Evolutionary conservation across 2,113 vertebrate species (phyloP).

Genomic region (Polyodon spathula): DNA sequence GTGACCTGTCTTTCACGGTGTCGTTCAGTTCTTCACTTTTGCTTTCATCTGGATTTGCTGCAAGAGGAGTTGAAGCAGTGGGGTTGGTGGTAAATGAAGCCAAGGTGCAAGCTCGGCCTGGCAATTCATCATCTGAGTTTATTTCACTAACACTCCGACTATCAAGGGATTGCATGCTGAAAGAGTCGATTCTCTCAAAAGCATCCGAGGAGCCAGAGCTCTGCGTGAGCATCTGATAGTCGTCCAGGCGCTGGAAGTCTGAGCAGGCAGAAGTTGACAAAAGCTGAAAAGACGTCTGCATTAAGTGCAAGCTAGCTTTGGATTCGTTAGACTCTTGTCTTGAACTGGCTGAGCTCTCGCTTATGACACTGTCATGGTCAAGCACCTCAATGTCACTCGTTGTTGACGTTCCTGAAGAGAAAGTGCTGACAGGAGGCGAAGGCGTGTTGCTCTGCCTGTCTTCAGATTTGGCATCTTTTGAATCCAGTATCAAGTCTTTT

Average conservation of each 20-base stretch:
- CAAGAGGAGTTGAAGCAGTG: conserved; percentile 39
- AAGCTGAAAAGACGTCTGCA: conserved; percentile 96
- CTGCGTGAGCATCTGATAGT: conserved; percentile 88
- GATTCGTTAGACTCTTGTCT: conserved; percentile 80
- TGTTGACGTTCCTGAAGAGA: conserved; percentile 95
- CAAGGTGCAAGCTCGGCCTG: conserved; percentile 69
- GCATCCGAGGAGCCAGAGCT: conserved; percentile 90
- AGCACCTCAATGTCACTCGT: conserved; percentile 97
- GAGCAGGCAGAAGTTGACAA: conserved; percentile 81
- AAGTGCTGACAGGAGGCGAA: conserved; percentile 87
- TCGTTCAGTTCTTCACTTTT: conserved; percentile 47
- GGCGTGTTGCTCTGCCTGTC: conserved; percentile 94
- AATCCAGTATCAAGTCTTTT: conserved; percentile 62
- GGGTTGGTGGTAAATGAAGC: conserved; percentile 58
- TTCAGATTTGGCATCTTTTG: conserved; percentile 79
- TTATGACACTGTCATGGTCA: conserved; percentile 93
- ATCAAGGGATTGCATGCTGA: conserved; percentile 91
- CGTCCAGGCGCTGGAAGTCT: conserved; percentile 80
- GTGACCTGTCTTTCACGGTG: conserved; percentile 43
- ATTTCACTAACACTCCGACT: conserved; percentile 95
- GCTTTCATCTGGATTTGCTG: conserved; percentile 28
- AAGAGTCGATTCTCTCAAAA: conserved; percentile 95
- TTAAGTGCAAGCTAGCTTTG: conserved; percentile 81
- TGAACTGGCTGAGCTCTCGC: conserved; percentile 93
- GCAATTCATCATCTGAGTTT: conserved; percentile 90